These are phyloP conservation scores for Habrosyne pyritoides DNA, from an alignment of 2,888 invertebrate species.

Conservation along the genomic window DNA sequence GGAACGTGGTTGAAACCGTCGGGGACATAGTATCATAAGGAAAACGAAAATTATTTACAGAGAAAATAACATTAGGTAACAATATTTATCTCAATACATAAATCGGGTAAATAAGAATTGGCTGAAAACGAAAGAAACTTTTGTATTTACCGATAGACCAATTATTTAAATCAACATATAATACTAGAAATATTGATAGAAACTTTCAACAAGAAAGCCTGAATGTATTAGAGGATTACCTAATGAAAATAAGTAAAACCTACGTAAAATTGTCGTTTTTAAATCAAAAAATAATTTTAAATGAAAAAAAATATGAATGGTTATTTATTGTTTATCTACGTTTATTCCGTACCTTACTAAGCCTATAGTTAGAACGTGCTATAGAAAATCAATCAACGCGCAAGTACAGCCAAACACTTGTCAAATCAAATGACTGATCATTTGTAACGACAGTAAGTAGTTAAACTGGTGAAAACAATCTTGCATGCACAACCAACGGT, in stretches of 20 bases:
- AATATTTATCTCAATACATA: not conserved
- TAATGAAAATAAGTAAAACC: too few relatives aligned
- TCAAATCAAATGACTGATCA: not conserved
- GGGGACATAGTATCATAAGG: not conserved
- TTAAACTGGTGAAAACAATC: slow-evolving; percentile 5
- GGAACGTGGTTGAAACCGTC: too few relatives aligned
- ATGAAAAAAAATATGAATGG: too few relatives aligned
- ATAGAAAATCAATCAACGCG: not conserved
- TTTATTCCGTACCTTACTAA: too few relatives aligned
- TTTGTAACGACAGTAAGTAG: not conserved
- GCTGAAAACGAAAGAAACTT: not conserved
- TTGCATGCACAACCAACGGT: not conserved
- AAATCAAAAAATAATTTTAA: too few relatives aligned
- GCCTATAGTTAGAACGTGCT: too few relatives aligned
- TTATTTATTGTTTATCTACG: too few relatives aligned
- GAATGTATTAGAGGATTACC: too few relatives aligned
- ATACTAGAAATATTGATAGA: too few relatives aligned
- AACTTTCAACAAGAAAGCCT: too few relatives aligned
- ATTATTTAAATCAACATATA: not conserved
- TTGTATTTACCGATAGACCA: not conserved
- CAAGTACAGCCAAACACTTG: not conserved
- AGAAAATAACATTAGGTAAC: not conserved
- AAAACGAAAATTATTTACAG: not conserved
- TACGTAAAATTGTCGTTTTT: too few relatives aligned
- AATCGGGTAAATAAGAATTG: not conserved